phyloP scores from a whole-genome alignment of 1,140 invertebrate genomes.

The Ceratitis capitata region DNA sequence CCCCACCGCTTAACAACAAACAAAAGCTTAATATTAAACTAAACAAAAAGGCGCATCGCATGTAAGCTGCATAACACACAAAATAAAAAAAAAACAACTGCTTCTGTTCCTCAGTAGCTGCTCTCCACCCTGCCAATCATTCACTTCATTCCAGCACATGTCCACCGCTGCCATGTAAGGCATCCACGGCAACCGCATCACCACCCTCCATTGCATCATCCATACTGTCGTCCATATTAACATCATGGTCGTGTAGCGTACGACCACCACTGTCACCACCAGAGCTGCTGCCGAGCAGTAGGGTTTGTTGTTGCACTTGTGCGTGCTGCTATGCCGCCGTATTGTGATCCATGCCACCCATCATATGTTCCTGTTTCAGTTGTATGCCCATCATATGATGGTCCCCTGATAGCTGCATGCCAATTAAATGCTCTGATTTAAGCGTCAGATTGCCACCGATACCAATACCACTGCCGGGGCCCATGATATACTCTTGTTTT shows the following conservation, averaged over 20 bases:
- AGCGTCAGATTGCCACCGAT: constrained; percentile 47
- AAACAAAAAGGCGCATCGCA: neutral
- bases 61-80: neutral
- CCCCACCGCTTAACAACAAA: constrained; percentile 27
- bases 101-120: neutral
- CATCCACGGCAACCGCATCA: neutral
- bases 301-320: neutral
- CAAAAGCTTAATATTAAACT: constrained; percentile 9
- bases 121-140: neutral
- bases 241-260: neutral
- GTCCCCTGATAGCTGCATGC: constrained; percentile 48
- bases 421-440: constrained; percentile 48
- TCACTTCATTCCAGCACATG: constrained; percentile 11
- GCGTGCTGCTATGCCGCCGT: constrained; percentile 57
- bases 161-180: neutral
- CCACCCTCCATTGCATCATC: neutral
- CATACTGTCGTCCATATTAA: neutral
- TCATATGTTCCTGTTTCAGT: constrained; percentile 50
- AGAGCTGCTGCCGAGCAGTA: neutral
- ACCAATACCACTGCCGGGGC: constrained; percentile 49
- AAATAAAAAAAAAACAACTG: no score
- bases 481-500: constrained; percentile 50
- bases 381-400: constrained; percentile 54
- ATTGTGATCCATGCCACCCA: constrained; percentile 52
- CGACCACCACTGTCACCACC: neutral